Evolutionary conservation across 2,113 vertebrate genomes (phyloP).

Genomic region (Tautogolabrus adspersus): DNA sequence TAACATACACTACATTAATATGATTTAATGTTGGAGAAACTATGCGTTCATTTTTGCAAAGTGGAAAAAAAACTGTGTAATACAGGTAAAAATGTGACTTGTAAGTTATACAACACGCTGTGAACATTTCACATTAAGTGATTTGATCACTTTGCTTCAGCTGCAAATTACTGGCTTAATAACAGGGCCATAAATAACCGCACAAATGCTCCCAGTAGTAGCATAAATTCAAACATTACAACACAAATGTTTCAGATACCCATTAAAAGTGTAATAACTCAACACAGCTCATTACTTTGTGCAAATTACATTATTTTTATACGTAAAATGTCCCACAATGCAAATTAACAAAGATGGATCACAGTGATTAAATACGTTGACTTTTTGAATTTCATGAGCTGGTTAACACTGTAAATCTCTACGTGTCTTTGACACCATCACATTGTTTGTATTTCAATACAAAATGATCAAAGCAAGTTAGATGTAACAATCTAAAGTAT

Average conservation of each 20-base stretch:
- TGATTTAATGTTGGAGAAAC: conserved; percentile 6
- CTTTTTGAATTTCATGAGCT: conserved; percentile 28
- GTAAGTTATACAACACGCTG: conserved; percentile 28
- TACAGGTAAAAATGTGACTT: conserved; percentile 28
- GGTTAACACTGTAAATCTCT: conserved; percentile 18
- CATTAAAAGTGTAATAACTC: conserved; percentile 45
- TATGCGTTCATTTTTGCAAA: conserved; percentile 21
- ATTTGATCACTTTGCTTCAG: conserved; percentile 51
- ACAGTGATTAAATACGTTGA: conserved; percentile 35
- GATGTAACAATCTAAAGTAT: background rate
- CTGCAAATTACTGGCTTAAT: conserved; percentile 61
- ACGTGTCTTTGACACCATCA: background rate
- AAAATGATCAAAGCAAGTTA: conserved; percentile 32
- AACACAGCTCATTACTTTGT: conserved; percentile 55
- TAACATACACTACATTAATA: background rate
- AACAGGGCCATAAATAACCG: conserved; percentile 52
- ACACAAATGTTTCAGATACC: conserved; percentile 46
- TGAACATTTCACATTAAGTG: conserved; percentile 46
- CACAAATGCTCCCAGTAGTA: conserved; percentile 43
- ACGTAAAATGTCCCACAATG: conserved; percentile 15
- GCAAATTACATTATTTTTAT: conserved; percentile 59
- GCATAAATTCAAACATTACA: conserved; percentile 50
- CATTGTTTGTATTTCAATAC: conserved; percentile 33
- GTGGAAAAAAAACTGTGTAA: conserved; percentile 1
- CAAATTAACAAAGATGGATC: conserved; percentile 55